Conservation (phyloP, 2,888 invertebrate genomes). For the Agrotis puta region DNA sequence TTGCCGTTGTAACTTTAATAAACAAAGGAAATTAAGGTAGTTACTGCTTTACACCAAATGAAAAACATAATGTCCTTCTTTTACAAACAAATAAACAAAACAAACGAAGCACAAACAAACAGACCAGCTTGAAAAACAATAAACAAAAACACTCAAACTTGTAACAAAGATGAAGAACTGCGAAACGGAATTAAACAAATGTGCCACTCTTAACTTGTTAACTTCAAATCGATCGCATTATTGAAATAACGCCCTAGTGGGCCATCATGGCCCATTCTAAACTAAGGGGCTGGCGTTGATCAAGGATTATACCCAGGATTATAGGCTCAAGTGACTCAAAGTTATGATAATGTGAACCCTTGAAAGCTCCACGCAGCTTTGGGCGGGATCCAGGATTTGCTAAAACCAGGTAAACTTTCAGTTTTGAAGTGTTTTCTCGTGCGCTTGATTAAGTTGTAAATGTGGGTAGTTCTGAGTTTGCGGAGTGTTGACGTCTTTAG, state of each 20-base stretch:
- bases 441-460: constrained; percentile 61
- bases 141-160: constrained; percentile 29
- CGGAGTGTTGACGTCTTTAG: constrained; percentile 5
- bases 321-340: constrained; percentile 81
- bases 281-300: constrained; percentile 65
- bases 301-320: constrained; percentile 80
- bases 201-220: constrained; percentile 20
- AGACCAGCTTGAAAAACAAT: constrained; percentile 18
- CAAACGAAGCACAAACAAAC: background rate
- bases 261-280: constrained; percentile 32
- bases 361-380: constrained; percentile 70
- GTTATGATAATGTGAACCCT: constrained; percentile 87
- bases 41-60: background rate
- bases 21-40: background rate
- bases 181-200: constrained; percentile 35
- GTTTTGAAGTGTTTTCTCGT: constrained; percentile 51
- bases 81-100: constrained; percentile 4
- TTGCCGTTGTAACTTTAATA: background rate
- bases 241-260: constrained; percentile 57
- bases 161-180: constrained; percentile 28
- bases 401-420: constrained; percentile 68
- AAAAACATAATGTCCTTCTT: background rate
- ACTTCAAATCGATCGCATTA: constrained; percentile 61
- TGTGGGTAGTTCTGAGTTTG: constrained; percentile 19
- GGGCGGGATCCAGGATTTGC: constrained; percentile 69